A percentile compares a stretch with the other conserved stretches of the same genome.
Evolutionary conservation across 2,888 invertebrate species (phyloP).

Genomic region (Aethes cnicana): DNA sequence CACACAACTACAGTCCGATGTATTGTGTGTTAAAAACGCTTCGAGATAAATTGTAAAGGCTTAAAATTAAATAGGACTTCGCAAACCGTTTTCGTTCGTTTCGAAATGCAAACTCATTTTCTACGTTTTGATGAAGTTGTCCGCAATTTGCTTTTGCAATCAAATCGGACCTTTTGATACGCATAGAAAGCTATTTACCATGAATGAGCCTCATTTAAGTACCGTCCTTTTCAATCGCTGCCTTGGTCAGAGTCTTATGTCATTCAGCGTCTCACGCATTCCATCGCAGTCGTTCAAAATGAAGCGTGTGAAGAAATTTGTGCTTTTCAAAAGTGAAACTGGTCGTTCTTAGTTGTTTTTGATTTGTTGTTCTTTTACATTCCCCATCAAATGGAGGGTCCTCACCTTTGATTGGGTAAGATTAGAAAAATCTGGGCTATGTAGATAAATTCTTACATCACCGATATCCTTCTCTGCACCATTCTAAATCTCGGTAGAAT

Average conservation of each 20-base stretch:
- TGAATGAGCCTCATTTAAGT: constrained; percentile 28
- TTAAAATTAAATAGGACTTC: no score
- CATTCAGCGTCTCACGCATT: constrained; percentile 20
- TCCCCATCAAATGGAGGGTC: no score
- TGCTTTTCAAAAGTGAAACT: not conserved
- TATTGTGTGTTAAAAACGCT: not conserved
- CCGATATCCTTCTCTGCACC: no score
- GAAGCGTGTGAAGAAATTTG: not conserved
- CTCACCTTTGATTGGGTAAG: no score
- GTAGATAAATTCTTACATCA: no score
- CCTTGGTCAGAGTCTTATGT: constrained; percentile 26
- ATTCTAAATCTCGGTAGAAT: no score
- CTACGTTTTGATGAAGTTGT: not conserved
- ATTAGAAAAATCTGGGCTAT: no score
- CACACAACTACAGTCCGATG: constrained; percentile 2
- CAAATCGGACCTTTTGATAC: constrained; percentile 13
- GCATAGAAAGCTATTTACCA: constrained; percentile 22
- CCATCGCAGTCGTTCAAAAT: constrained; percentile 5
- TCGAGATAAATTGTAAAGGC: not conserved
- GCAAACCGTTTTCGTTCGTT: no score
- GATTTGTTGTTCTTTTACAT: no score
- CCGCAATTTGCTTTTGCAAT: constrained; percentile 12
- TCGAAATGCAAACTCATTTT: not conserved
- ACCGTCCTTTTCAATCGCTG: constrained; percentile 26
- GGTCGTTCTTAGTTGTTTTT: constrained; percentile 2